Evolutionary conservation across 2,797 vertebrate species (phyloP), one percentile per base, ranked within the genome.

Genomic region (Oreortyx pictus): DNA sequence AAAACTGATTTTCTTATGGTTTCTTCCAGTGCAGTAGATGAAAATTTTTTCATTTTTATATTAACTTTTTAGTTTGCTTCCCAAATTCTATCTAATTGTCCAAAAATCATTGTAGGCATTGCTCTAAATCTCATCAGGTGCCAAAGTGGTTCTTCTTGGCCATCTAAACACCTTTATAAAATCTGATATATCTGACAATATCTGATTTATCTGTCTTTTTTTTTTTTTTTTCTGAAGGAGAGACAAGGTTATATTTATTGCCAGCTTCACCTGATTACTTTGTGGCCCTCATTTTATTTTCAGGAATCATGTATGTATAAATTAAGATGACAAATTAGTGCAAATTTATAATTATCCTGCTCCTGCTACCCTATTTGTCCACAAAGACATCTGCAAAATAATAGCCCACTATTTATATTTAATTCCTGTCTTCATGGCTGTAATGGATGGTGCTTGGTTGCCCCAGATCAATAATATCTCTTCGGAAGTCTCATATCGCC

Each of bases 391-490:
- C 56, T 71, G 62, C 85, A 92, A 96, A 95, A 93, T 89, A 93
- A 90, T 94, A 87, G 46, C 24, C n/a, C 62, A 39, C 80, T 67
- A 57, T 81, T 92, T 90, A 86, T 85, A 88, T 81, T 90, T 96
- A 92, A 89, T 88, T 91, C 47, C 72, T 88, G 80, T 82, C 91
- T 94, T 95, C 88, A 85, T 71, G 80, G 77, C 47, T 80, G 17
- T 96, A 92, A 97, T 91, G 72, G 90, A 96, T 94, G 70, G 52
- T 82, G n/a, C 65, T 86, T 89, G 54, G 29, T 84, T 96, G 82
- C 67, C 31, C 80, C 62, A 91, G 37, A 96, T 96, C 96, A 95
- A 96, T 96, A 96, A 50, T 81, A 95, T 85, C 87, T 91, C 56
- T 93, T 94, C 75, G 59, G 72, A 94, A 80, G 62, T 62, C 76